Evolutionary conservation across 2,888 invertebrate genomes (phyloP).

Genomic region (Marronus borbonicus): DNA sequence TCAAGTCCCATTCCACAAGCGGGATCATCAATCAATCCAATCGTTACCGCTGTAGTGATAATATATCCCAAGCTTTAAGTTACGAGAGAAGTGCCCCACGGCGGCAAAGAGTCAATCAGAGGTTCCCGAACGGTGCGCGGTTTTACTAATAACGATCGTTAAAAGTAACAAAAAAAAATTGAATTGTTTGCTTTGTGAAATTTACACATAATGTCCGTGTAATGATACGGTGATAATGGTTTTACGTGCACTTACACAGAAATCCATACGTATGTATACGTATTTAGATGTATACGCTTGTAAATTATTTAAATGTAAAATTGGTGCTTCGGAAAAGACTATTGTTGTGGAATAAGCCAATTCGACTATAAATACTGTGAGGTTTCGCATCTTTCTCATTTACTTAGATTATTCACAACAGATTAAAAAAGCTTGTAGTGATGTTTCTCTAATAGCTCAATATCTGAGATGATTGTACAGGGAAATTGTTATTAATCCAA

Average conservation of each 20-base stretch:
- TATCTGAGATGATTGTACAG: too few species aligned
- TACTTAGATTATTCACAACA: not conserved
- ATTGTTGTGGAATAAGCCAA: not conserved
- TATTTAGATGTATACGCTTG: not conserved
- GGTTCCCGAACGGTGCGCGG: constrained; percentile 13
- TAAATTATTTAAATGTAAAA: not conserved
- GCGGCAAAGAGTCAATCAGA: not conserved
- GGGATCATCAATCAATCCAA: constrained; percentile 43
- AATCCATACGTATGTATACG: not conserved
- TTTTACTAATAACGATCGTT: constrained; percentile 22
- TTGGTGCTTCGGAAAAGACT: not conserved
- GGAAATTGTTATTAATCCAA: too few species aligned
- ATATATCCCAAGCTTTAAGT: constrained; percentile 13
- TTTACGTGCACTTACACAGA: not conserved
- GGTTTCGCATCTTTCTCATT: not conserved
- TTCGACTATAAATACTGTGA: not conserved
- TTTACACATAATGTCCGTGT: constrained; percentile 9
- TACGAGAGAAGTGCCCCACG: not conserved
- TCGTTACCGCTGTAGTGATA: constrained; percentile 40
- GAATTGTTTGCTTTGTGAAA: constrained; percentile 31
- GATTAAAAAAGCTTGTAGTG: too few species aligned
- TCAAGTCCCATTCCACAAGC: constrained; percentile 25
- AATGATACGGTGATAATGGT: constrained; percentile 5
- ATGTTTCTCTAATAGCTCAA: too few species aligned
- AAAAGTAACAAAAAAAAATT: not conserved